Conservation (phyloP, 2,113 vertebrate genomes). For the Athene cunicularia region DNA sequence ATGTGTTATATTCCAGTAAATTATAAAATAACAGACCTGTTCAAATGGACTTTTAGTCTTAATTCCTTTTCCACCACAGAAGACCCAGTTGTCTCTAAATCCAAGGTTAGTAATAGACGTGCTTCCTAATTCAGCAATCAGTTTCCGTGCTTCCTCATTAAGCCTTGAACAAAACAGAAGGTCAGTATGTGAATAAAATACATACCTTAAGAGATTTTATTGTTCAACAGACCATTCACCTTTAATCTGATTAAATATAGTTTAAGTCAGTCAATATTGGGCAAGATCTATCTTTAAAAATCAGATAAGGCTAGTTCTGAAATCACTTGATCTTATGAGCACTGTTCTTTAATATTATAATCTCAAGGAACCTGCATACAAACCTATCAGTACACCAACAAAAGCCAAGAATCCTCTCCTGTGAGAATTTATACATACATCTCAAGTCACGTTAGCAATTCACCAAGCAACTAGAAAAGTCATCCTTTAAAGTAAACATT, state of each 20-base stretch:
- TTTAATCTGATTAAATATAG: background rate
- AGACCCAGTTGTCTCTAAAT: constrained; percentile 98
- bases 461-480: background rate
- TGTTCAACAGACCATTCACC: background rate
- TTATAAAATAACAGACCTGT: constrained; percentile 80
- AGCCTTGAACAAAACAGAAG: constrained; percentile 75
- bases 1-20: background rate
- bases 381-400: background rate
- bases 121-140: constrained; percentile 90
- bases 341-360: background rate
- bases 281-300: background rate
- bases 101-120: constrained; percentile 79
- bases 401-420: background rate
- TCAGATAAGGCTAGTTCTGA: background rate
- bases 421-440: background rate
- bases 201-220: background rate
- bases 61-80: constrained; percentile 97
- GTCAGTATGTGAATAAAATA: background rate
- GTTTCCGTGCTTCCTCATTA: constrained; percentile 86
- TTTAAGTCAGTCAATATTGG: background rate
- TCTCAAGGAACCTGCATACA: background rate
- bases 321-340: background rate
- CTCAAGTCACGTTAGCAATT: background rate
- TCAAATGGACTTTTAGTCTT: constrained; percentile 98
- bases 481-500: background rate